A percentile compares a stretch with the other conserved stretches of the same genome.
Evolutionary conservation across 2,113 vertebrate genomes (phyloP).

Genomic region (Sebastes schlegelii): DNA sequence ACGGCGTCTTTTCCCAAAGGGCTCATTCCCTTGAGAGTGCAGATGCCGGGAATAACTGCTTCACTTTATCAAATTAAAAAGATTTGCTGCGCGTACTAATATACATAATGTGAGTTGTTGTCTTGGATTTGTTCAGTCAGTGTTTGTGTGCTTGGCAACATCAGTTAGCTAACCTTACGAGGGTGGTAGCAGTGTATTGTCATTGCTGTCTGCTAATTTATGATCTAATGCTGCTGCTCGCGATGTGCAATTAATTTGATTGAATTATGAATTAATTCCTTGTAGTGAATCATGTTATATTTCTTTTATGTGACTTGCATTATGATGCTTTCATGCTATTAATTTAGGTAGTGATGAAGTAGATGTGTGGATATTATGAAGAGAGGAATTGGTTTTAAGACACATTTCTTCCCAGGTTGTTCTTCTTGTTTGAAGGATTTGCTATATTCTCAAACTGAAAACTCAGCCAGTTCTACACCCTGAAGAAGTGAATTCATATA

Average conservation of each 20-base stretch:
- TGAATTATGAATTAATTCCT: slow-evolving; percentile 18
- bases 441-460: background rate
- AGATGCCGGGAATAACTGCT: slow-evolving; percentile 22
- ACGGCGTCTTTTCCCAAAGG: background rate
- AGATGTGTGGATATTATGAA: background rate
- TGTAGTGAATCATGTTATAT: background rate
- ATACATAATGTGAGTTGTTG: slow-evolving; percentile 10
- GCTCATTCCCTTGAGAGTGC: slow-evolving; percentile 15
- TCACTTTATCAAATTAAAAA: slow-evolving; percentile 34
- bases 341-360: slow-evolving; percentile 1
- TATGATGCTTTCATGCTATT: slow-evolving; percentile 22
- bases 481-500: background rate
- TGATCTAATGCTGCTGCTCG: background rate
- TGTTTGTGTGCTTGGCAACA: slow-evolving; percentile 1
- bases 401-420: background rate
- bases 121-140: slow-evolving; percentile 22
- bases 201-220: slow-evolving; percentile 17
- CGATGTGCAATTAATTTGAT: slow-evolving; percentile 9
- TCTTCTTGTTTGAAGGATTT: background rate
- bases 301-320: slow-evolving; percentile 13
- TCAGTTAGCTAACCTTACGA: background rate
- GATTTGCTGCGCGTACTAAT: slow-evolving; percentile 9
- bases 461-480: background rate
- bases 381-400: background rate
- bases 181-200: background rate